Conservation (phyloP, 1,140 invertebrate species). For the Lepidurus apus region DNA sequence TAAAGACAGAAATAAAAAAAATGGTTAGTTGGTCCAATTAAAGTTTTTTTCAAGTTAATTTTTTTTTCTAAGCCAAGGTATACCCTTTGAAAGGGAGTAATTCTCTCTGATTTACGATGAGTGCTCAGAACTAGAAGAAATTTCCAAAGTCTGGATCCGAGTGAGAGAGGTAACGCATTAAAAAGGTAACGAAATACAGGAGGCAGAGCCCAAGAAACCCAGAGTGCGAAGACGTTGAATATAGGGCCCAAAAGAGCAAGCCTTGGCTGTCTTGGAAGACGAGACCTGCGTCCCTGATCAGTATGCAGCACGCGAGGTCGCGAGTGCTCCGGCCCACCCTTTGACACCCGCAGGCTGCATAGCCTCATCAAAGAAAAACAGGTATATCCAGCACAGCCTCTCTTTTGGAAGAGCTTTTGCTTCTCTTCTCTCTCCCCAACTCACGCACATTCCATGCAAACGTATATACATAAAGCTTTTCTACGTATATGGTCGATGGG, state of each 20-base stretch:
- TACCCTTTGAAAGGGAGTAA: background rate
- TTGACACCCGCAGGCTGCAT: slow-evolving; percentile 25
- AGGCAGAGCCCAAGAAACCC: background rate
- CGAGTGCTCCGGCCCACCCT: slow-evolving; percentile 31
- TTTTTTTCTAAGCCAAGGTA: background rate
- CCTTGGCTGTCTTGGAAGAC: background rate
- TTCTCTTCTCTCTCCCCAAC: background rate
- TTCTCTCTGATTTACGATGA: slow-evolving; percentile 19
- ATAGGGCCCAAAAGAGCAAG: background rate
- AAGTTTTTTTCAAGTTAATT: slow-evolving; percentile 4
- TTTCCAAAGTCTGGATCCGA: background rate
- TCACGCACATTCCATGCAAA: slow-evolving; percentile 4
- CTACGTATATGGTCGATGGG: background rate
- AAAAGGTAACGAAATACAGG: slow-evolving; percentile 19
- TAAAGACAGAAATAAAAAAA: background rate
- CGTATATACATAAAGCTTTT: background rate
- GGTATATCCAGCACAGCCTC: slow-evolving; percentile 4
- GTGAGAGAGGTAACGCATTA: slow-evolving; percentile 23
- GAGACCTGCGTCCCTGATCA: slow-evolving; percentile 28
- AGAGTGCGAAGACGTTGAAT: background rate
- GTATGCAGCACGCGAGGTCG: slow-evolving; percentile 35
- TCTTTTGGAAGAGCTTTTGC: background rate
- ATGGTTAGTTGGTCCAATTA: slow-evolving; percentile 10
- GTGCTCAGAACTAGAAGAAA: background rate
- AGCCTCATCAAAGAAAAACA: slow-evolving; percentile 12